A percentile compares a stretch with the other conserved stretches of the same genome.
Conservation (phyloP, 2,113 vertebrate species). For the Sialia sialis region DNA sequence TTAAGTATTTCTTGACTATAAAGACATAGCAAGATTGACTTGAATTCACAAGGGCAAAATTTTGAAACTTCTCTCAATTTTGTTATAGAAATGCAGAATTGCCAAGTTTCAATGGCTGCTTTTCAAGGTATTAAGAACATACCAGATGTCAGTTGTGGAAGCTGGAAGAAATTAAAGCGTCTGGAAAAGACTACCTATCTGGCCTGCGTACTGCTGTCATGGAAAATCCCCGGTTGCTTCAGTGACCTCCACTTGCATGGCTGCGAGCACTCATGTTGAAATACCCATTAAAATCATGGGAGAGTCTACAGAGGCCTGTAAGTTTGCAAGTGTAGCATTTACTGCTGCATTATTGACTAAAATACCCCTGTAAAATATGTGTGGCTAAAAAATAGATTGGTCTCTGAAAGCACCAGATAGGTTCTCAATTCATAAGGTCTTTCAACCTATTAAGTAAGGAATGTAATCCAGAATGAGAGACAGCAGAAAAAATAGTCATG, state of each 20-base stretch:
- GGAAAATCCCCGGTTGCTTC: background rate
- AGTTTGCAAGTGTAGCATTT: background rate
- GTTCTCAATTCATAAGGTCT: background rate
- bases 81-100: background rate
- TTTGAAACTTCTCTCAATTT: background rate
- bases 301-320: background rate
- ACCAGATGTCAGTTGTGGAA: background rate
- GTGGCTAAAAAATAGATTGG: background rate
- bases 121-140: background rate
- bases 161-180: background rate
- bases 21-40: background rate
- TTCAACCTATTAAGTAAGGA: background rate
- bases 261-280: background rate
- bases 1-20: background rate
- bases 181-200: background rate
- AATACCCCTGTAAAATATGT: background rate
- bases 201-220: background rate
- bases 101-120: background rate
- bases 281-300: background rate
- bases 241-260: background rate
- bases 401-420: background rate
- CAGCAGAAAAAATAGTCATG: background rate
- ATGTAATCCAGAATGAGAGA: background rate
- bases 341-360: background rate
- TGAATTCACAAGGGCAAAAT: background rate